Evolutionary conservation across 2,888 invertebrate genomes (phyloP).

Genomic region (Aquatica leii): DNA sequence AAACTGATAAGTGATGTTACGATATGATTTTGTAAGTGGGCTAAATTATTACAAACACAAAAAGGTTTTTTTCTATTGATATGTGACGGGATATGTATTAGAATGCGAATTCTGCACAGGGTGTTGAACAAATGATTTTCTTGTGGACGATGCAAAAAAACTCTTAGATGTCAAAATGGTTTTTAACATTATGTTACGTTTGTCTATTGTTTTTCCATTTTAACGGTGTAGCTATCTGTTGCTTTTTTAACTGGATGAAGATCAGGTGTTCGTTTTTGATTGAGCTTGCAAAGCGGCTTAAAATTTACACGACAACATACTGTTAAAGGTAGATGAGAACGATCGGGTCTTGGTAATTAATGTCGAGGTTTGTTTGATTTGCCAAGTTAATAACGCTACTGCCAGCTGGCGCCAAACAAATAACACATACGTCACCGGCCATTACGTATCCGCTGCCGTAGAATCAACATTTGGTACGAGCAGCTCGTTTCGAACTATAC

Average conservation of each 20-base stretch:
- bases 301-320: constrained; percentile 43
- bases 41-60: neutral
- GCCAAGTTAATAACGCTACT: constrained; percentile 63
- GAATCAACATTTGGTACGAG: constrained; percentile 39
- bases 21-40: constrained; percentile 2
- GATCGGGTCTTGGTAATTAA: constrained; percentile 60
- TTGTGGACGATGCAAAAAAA: too few relatives aligned
- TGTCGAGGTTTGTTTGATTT: constrained; percentile 63
- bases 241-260: neutral
- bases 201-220: too few relatives aligned
- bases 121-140: too few relatives aligned
- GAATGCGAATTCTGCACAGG: too few relatives aligned
- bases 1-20: constrained; percentile 22
- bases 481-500: constrained; percentile 34
- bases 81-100: too few relatives aligned
- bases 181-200: too few relatives aligned
- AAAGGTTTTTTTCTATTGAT: neutral
- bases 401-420: constrained; percentile 64
- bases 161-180: too few relatives aligned
- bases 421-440: constrained; percentile 62
- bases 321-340: constrained; percentile 49
- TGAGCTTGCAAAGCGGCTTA: constrained; percentile 20
- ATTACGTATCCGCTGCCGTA: constrained; percentile 53
- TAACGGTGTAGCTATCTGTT: too few relatives aligned
- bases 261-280: constrained; percentile 3